Evolutionary conservation across 2,888 invertebrate genomes (phyloP), one percentile per base, ranked within the genome.

Genomic region (Schizotus pectinicornis): DNA sequence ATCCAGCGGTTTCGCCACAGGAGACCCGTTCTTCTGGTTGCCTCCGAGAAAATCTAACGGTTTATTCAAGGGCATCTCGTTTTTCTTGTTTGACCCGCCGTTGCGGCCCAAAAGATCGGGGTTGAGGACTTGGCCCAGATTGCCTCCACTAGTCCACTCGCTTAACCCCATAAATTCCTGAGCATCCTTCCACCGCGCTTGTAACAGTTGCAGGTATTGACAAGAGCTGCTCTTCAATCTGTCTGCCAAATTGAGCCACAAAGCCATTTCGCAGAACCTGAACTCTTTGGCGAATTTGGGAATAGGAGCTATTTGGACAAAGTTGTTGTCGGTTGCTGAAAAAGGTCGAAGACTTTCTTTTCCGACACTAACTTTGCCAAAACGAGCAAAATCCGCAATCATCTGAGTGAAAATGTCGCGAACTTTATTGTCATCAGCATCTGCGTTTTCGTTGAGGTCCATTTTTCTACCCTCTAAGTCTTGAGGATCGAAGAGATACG

Each of bases 401-500:
- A 91, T 82, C 8, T 83, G 81, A 0, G 89, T 87, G 59, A 89
- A 87, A 62, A 84, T 81, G 5, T 86, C 81, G n/a, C 88, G 83
- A 3, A 90, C 89, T 64, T 83, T 79, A 6, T 84, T 77, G 68
- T 91, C 91, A 5, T 85, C 84, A 9, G 81, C 75, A 3, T 80
- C 82, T 13, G 74, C 61, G 3, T 79, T 68, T 8, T 75, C 74
- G 0, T 77, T 79, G 1, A 61, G 56, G 11, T 68, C 78, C 13
- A 87, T 59, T 0, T 85, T 80, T 11, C 82, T 82, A 0, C 89
- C 89, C 42, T 84, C 82, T 0, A 85, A 74, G 60, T 88, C 84
- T 37, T 85, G 79, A 0, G 85, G 83, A 71, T 90, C 88, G 69
- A 91, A 91, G 68, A 91, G 79, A 69, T 88, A 90, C 0, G 86